These are phyloP conservation scores for Rattus rattus DNA, from an alignment of 2,113 vertebrate species.

Conservation along the genomic window DNA sequence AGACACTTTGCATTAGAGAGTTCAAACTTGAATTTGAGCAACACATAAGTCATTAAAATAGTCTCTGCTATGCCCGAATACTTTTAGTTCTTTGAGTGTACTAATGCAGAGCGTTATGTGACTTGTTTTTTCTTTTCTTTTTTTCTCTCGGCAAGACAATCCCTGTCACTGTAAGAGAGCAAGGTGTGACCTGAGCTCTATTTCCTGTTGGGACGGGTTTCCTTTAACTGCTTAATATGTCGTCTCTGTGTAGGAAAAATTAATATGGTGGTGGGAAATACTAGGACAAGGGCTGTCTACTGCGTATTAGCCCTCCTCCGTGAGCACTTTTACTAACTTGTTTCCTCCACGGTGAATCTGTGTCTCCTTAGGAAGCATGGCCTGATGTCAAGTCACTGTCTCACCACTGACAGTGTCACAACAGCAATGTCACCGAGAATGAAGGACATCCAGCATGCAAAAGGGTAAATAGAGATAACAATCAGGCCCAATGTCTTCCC, in stretches of 20 bases:
- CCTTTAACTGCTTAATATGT: not conserved
- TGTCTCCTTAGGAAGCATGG: not conserved
- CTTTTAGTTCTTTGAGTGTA: not conserved
- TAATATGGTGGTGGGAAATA: not conserved
- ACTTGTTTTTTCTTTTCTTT: not conserved
- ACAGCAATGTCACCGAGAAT: not conserved
- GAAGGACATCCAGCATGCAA: not conserved
- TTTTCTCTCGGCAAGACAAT: not conserved
- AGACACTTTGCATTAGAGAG: conserved; percentile 3
- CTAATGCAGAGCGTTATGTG: not conserved
- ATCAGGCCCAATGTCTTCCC: not conserved
- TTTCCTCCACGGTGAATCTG: not conserved
- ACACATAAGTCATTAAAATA: conserved; percentile 23
- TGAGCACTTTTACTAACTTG: not conserved
- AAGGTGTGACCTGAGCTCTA: not conserved
- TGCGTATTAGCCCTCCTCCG: not conserved
- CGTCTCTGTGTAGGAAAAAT: not conserved
- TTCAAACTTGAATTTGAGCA: conserved; percentile 30
- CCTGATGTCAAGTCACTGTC: not conserved
- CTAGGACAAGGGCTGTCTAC: not conserved
- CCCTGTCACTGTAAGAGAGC: not conserved
- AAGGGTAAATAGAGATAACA: not conserved
- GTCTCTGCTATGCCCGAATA: conserved; percentile 3
- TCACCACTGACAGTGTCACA: not conserved
- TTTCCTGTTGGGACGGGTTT: not conserved